Base-by-base conservation (phyloP, 2,797 vertebrate species). In the Poecile montanus region DNA sequence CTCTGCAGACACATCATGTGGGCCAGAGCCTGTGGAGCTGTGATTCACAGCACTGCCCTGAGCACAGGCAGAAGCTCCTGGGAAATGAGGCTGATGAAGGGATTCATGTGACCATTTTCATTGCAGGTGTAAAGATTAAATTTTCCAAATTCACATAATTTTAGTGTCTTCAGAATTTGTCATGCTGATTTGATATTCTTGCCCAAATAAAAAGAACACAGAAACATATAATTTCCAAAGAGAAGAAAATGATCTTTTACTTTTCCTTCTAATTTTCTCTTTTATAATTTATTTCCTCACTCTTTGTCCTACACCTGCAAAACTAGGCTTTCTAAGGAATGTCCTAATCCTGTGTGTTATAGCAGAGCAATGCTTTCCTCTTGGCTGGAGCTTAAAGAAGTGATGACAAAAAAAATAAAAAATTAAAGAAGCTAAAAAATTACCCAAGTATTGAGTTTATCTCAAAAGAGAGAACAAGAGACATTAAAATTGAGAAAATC, bases 31-130 rank as follows among this genome's bases (percentile, higher is more conserved):
- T 61, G 50, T 74, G 68, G 30, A 71, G 54, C 7, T 1, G 76
- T 19, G 68, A 67, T 26, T 22, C 44, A 32, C 76, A 68, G 42
- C 3, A 4, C 19, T 13, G 34, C 23, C 34, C 53, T 2, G 2
- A 47, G 36, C 17, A 58, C 50, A 51, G 44, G 11, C 17, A 86
- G 40, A 32, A n/a, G 27, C n/a, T 50, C 22, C 36, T 30, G 30
- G 44, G 30, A 40, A 32, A n/a, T 57, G 27, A 76, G 6, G 56
- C 15, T 0, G 0, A 12, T 0, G 1, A 62, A 58, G 29, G n/a
- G 5, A 63, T 79, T 54, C 63, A 22, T 16, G 22, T 2, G 10
- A 36, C 22, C 12, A 2, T 30, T 81, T 79, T 26, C 68, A 73
- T 8, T 23, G 45, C 16, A 38, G 32, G 10, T 32, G 10, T 57